phyloP scores from a whole-genome alignment of 2,888 invertebrate species.

The Drosophila meridiana region DNA sequence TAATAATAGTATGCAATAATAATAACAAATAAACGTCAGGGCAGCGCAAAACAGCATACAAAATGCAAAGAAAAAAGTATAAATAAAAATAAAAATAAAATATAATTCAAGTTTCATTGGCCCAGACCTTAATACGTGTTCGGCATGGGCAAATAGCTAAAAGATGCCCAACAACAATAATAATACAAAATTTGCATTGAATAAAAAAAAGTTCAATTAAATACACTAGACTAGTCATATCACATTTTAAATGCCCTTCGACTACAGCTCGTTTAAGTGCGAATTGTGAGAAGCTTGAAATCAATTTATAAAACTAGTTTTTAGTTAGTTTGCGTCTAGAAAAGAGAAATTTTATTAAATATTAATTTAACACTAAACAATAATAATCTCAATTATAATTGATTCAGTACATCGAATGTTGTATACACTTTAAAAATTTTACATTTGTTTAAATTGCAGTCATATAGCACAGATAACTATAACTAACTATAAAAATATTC shows the following conservation, averaged over 20 bases:
- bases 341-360: neutral
- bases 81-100: conserved; percentile 9
- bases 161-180: conserved; percentile 9
- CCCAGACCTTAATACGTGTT: conserved; percentile 82
- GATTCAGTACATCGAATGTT: neutral
- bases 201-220: conserved; percentile 18
- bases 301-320: neutral
- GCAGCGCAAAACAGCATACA: conserved; percentile 16
- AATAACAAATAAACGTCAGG: conserved; percentile 24
- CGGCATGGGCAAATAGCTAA: conserved; percentile 23
- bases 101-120: conserved; percentile 64
- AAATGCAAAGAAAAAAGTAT: neutral
- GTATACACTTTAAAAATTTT: neutral
- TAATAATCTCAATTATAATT: neutral
- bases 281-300: neutral
- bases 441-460: neutral
- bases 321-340: neutral
- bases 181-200: conserved; percentile 53
- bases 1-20: conserved; percentile 13
- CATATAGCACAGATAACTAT: too few species aligned
- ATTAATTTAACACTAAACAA: neutral
- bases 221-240: neutral
- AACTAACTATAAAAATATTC: too few species aligned
- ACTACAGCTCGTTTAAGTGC: neutral
- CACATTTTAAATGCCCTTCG: conserved; percentile 7